A percentile compares a stretch with the other conserved stretches of the same genome.
Evolutionary conservation across 1,140 invertebrate species (phyloP).

Genomic region (Tyrophagus putrescentiae): DNA sequence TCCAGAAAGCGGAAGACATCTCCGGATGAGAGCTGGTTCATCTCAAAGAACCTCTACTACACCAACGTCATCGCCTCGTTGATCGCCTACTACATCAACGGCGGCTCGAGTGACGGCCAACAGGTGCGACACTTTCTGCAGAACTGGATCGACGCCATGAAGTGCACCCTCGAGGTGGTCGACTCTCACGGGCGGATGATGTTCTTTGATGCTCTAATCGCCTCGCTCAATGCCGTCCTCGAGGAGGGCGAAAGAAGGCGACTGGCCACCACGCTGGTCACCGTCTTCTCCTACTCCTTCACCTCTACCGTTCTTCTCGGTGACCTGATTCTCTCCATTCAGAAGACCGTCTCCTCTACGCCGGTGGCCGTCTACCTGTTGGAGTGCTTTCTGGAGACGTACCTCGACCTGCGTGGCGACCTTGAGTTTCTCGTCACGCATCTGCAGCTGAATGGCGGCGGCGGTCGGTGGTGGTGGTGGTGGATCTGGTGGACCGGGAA

Average conservation of each 20-base stretch:
- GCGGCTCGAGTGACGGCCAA: neutral
- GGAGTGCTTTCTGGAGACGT: conserved; percentile 6
- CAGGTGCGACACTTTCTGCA: neutral
- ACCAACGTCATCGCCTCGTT: neutral
- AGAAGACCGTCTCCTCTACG: neutral
- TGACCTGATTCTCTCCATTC: neutral
- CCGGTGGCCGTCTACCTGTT: neutral
- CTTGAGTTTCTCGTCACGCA: neutral
- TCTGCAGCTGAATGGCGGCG: neutral
- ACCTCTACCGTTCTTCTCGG: neutral
- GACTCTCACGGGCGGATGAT: neutral
- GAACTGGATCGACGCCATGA: neutral
- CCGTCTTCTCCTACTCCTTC: neutral
- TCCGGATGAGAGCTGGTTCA: neutral
- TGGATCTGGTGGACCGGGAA: no score
- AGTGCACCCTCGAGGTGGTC: neutral
- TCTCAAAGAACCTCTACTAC: neutral
- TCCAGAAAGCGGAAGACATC: neutral
- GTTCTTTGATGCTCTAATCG: neutral
- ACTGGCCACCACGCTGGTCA: neutral
- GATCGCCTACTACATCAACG: neutral
- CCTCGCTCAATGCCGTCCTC: neutral
- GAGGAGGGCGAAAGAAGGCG: neutral
- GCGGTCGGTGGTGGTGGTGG: no score
- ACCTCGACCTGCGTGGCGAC: conserved; percentile 2